phyloP scores from a whole-genome alignment of 2,797 vertebrate species.

The Phoebastria nigripes region DNA sequence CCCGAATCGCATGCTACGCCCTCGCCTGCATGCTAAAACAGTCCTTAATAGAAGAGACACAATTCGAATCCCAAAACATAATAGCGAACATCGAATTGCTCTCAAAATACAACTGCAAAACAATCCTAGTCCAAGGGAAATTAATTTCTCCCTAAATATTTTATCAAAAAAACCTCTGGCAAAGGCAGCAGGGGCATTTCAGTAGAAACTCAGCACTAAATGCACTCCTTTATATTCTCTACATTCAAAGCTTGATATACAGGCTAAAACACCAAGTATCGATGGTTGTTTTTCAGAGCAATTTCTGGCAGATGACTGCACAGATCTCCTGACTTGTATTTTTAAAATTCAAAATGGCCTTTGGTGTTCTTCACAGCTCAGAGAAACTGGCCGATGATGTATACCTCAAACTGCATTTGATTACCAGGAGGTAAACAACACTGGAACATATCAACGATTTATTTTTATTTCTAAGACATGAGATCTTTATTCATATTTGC shows the following conservation, averaged over 20 bases:
- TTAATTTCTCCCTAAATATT: neutral
- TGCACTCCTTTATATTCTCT: neutral
- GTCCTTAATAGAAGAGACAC: neutral
- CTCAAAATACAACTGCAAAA: neutral
- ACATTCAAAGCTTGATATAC: neutral
- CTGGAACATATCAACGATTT: neutral
- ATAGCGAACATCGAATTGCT: neutral
- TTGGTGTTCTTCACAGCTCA: neutral
- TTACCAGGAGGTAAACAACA: neutral
- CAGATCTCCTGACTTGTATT: neutral
- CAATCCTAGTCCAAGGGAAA: neutral
- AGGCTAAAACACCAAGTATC: neutral
- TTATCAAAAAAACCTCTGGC: neutral
- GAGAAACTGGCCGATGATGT: neutral
- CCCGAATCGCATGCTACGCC: rapidly evolving
- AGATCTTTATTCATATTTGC: neutral
- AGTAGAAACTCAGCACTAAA: neutral
- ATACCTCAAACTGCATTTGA: neutral
- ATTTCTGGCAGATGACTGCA: neutral
- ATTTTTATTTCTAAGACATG: neutral
- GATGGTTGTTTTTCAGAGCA: neutral
- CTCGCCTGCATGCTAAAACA: neutral
- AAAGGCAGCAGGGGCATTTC: neutral
- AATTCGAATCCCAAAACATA: neutral
- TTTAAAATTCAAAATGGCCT: neutral